Conservation (phyloP, 2,797 vertebrate genomes). For the Fringilla coelebs region DNA sequence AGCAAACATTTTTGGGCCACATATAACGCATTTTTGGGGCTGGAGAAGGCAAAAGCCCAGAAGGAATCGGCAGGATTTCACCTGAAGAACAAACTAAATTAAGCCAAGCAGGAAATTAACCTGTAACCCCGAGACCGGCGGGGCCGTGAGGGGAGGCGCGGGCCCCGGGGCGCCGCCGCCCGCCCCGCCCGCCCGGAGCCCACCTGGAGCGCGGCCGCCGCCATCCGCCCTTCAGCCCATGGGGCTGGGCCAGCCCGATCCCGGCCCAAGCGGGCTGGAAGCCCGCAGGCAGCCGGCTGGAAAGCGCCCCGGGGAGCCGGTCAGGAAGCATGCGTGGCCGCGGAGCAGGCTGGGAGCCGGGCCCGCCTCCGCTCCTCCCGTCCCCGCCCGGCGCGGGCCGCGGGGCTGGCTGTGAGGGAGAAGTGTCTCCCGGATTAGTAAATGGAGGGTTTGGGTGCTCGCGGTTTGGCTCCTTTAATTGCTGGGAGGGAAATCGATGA, state of each 20-base stretch:
- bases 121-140: fast-evolving
- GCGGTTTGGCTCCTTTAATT: background rate
- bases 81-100: background rate
- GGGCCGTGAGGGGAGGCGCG: background rate
- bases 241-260: background rate
- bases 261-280: background rate
- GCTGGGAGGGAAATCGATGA: background rate
- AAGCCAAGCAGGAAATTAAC: background rate
- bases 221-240: background rate
- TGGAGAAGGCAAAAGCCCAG: background rate
- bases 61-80: background rate
- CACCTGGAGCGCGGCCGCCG: background rate
- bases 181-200: background rate
- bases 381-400: background rate
- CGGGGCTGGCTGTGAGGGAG: fast-evolving
- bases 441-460: fast-evolving
- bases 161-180: background rate
- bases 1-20: background rate
- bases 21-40: background rate
- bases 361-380: background rate
- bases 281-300: fast-evolving
- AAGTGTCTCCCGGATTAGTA: fast-evolving
- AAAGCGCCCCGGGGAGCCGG: fast-evolving
- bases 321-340: background rate
- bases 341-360: background rate